phyloP scores from a whole-genome alignment of 2,797 vertebrate genomes.

The Aldrovandia affinis region DNA sequence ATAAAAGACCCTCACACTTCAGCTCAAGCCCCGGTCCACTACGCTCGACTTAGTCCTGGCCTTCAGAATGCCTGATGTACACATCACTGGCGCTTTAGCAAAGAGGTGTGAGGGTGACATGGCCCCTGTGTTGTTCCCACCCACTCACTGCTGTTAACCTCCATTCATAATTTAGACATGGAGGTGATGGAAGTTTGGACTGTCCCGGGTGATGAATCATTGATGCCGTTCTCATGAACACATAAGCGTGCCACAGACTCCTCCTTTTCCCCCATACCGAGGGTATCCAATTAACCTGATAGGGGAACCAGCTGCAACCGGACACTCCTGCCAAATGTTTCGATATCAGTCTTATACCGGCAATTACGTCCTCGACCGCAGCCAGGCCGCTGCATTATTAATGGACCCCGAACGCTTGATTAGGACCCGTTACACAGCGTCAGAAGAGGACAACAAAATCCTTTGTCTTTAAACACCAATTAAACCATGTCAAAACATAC shows the following conservation, averaged over 20 bases:
- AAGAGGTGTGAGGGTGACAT: neutral
- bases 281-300: conserved; percentile 74
- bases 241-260: conserved; percentile 42
- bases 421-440: conserved; percentile 73
- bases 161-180: conserved; percentile 24
- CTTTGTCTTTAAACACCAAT: conserved; percentile 77
- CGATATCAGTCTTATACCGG: conserved; percentile 69
- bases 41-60: neutral
- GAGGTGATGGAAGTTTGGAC: neutral
- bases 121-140: neutral
- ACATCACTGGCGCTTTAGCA: neutral
- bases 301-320: conserved; percentile 56
- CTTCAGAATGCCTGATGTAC: no score
- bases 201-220: neutral
- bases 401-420: conserved; percentile 76
- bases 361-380: conserved; percentile 69
- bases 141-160: conserved; percentile 9
- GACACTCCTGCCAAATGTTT: conserved; percentile 61
- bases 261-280: conserved; percentile 61
- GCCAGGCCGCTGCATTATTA: conserved; percentile 75
- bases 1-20: neutral
- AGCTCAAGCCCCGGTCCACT: neutral
- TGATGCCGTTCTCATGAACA: conserved; percentile 52
- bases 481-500: conserved; percentile 75
- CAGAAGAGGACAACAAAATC: conserved; percentile 67